Percentiles rank a stretch among this genome's conserved stretches.
Evolutionary conservation across 1,140 invertebrate species (phyloP).

Genomic region (Lepidotrigona ventralis): DNA sequence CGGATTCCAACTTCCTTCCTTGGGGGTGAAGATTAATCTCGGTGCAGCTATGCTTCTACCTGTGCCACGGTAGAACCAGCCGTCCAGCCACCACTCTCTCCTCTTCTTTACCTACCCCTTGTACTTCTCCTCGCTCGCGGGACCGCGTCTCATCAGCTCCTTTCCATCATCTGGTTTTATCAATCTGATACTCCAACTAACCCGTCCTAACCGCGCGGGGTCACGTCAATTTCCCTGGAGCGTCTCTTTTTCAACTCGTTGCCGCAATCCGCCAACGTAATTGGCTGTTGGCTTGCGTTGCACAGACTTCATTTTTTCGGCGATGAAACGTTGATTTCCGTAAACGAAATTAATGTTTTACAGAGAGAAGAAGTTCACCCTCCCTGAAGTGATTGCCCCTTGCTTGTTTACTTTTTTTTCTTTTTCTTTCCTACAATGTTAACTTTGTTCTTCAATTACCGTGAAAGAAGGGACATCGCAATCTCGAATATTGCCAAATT

Average conservation of each 20-base stretch:
- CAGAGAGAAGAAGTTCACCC: too few species aligned
- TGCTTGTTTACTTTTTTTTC: background rate
- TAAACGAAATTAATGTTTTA: background rate
- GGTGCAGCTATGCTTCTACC: slow-evolving; percentile 39
- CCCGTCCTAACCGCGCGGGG: background rate
- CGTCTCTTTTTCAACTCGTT: background rate
- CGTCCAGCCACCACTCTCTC: background rate
- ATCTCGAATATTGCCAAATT: too few species aligned
- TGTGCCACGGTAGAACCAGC: slow-evolving; percentile 31
- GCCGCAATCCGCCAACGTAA: too few species aligned
- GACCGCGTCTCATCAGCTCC: background rate
- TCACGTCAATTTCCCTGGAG: background rate
- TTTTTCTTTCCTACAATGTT: background rate
- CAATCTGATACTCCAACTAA: slow-evolving; percentile 23
- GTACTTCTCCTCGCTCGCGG: background rate
- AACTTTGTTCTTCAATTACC: background rate
- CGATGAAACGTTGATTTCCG: background rate
- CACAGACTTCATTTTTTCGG: background rate
- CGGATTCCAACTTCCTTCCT: slow-evolving; percentile 78
- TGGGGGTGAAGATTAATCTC: slow-evolving; percentile 75
- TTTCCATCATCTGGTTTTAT: slow-evolving; percentile 34
- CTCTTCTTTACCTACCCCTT: background rate
- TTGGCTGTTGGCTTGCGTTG: background rate
- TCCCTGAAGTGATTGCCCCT: background rate
- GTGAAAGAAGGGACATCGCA: rapidly evolving